phyloP scores from a whole-genome alignment of 2,888 invertebrate species.

The Coleophora flavipennella region DNA sequence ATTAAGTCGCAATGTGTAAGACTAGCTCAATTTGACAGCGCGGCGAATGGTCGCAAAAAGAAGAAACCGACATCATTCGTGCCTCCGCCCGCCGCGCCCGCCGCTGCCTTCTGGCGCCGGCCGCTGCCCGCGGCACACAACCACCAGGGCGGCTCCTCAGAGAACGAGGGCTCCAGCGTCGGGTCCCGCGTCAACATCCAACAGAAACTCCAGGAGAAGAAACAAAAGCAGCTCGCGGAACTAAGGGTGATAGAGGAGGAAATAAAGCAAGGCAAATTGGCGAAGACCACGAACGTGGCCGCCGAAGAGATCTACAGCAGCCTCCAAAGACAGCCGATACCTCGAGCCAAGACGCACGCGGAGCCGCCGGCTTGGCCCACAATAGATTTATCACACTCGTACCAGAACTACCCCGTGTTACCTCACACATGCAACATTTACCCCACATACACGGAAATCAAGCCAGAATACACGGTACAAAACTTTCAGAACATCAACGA shows the following conservation, averaged over 20 bases:
- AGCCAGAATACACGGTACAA: slow-evolving; percentile 41
- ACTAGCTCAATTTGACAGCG: slow-evolving; percentile 23
- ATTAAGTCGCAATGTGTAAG: no score
- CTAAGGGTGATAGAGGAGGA: slow-evolving; percentile 85
- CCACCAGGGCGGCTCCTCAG: slow-evolving; percentile 76
- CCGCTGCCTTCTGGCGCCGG: slow-evolving; percentile 80
- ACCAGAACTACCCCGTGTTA: slow-evolving; percentile 59
- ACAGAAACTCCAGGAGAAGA: slow-evolving; percentile 89
- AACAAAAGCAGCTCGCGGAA: slow-evolving; percentile 89
- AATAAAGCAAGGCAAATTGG: slow-evolving; percentile 86
- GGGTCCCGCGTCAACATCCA: slow-evolving; percentile 87
- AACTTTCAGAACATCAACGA: slow-evolving; percentile 28
- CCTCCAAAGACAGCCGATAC: slow-evolving; percentile 76
- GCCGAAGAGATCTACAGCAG: slow-evolving; percentile 72
- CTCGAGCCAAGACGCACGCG: slow-evolving; percentile 78
- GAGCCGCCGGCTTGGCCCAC: slow-evolving; percentile 69
- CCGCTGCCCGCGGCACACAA: slow-evolving; percentile 76
- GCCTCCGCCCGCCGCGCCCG: slow-evolving; percentile 82
- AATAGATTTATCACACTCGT: slow-evolving; percentile 57
- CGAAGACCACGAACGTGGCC: slow-evolving; percentile 64
- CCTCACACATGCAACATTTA: slow-evolving; percentile 52
- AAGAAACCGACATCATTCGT: slow-evolving; percentile 93
- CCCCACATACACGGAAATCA: slow-evolving; percentile 59
- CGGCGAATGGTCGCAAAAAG: slow-evolving; percentile 81
- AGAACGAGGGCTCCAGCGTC: slow-evolving; percentile 82